Evolutionary conservation across 92 coral and sea anemone species (phyloP), one percentile per base, ranked within the genome.

Genomic region (Desmophyllum pertusum): DNA sequence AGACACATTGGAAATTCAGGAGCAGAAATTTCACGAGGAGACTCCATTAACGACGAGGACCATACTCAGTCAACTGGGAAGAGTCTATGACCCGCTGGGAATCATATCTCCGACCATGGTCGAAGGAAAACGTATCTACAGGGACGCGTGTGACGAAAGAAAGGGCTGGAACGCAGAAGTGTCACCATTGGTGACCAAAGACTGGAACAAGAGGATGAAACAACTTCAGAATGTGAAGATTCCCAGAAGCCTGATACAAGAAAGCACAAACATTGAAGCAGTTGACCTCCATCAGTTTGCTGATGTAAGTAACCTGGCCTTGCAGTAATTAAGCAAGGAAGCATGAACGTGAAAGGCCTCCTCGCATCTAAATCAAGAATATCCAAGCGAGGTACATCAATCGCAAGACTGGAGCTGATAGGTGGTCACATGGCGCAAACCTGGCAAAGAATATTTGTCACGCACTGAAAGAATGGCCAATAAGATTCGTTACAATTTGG

Each of bases 341-440:
- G 89, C 29, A 90, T 90, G 75, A 76, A 80, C 29, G 84, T 81
- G 10, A 84, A 90, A 70, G 91, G 96, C 30, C 62, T 89, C 27
- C 77, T 92, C 73, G 87, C 93, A 17, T 92, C 90, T 25, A 92
- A 92, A 43, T 90, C 93, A 1, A 81, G 91, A 77, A 90, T 93
- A 37, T 90, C 90, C n/a, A 93, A 93, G 72, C 93, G 89, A 48
- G 87, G 81, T 86, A 89, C 91, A 55, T 86, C 92, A 9, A 87
- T 90, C 21, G 89, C 90, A n/a, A 78, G 93, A 79, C 81, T 89
- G 38, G 93, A 92, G 67, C 75, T 92, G 81, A 74, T 89, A 75
- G 35, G 93, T 33, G 81, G 81, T 10, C 95, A 92, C 65, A 92
- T 86, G 91, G 88, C 89, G 23, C 86, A 15, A 86, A 86, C 70